Base-by-base conservation (phyloP, 2,113 vertebrate species). In the Dasypus novemcinctus region DNA sequence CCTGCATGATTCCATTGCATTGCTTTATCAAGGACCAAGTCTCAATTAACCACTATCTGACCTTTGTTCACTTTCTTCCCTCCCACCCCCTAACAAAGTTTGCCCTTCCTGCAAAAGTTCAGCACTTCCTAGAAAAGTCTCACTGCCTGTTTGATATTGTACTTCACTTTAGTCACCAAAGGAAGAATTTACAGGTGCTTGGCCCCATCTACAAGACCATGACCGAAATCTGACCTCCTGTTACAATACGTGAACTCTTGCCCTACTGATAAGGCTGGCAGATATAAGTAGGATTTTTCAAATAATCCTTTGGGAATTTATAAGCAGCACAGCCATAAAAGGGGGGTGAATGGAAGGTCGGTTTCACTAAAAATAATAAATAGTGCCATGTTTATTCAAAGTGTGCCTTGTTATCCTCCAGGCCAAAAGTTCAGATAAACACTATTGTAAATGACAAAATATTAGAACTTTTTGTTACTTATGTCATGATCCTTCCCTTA, bases 91-190 rank as follows among this genome's bases (percentile, higher is more conserved):
- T 98, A 98, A 93, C 94, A 94, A 97, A 98, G 98, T 98, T 98
- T 97, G 98, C 98, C 98, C 98, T 99, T 99, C 98, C 98, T 99
- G 98, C 93, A 92, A 95, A 98, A 98, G 98, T 98, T 98, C 98
- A 98, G 98, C 96, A 81, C 98, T 99, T 99, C 98, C 98, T 98
- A 98, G 97, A 97, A 94, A 97, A 98, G 98, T 92, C 98, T 97
- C 97, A 54, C 93, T 38, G 98, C 97, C 98, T 97, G 97, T 97
- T 98, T 98, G 98, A 98, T 98, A 98, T 98, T 98, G 98, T 97
- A 94, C 98, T 98, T 98, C 96, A 96, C 97, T 98, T 97, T 96
- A 97, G 97, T 96, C 91, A 98, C 98, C 71, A 97, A 98, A 98
- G 98, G 98, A 98, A 98, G 98, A 98, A 97, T 98, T 98, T 98